A percentile compares a stretch with the other conserved stretches of the same genome.
These are phyloP conservation scores for Globodera rostochiensis DNA, from an alignment of 1,140 invertebrate genomes.

Conservation along the genomic window DNA sequence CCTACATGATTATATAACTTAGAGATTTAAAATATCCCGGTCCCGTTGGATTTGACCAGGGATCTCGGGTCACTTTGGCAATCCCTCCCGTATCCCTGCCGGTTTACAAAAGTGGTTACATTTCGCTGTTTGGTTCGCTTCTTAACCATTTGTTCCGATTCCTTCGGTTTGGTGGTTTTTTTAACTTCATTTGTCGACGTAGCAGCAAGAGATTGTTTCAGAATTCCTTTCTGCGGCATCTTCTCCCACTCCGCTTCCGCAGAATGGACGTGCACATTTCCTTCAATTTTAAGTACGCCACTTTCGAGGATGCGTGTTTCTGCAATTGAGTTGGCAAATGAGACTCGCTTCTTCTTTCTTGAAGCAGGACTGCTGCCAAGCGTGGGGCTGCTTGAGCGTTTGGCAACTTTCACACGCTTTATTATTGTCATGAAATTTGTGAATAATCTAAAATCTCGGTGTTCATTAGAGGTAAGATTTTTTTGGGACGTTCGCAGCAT, in stretches of 20 bases:
- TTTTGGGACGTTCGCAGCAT: no score
- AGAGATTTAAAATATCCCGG: no score
- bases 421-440: no score
- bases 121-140: no score
- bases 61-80: no score
- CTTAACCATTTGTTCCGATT: no score
- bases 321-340: conserved; percentile 44
- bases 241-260: not conserved
- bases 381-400: not conserved
- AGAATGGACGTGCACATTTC: not conserved
- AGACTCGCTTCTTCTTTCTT: conserved; percentile 41
- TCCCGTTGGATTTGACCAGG: no score
- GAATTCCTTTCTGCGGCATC: conserved; percentile 8
- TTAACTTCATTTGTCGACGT: conserved; percentile 28
- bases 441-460: no score
- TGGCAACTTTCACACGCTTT: not conserved
- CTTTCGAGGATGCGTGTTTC: conserved; percentile 37
- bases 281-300: not conserved
- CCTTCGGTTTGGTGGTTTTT: conserved; percentile 22
- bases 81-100: no score
- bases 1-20: no score
- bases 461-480: no score
- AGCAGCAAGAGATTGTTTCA: conserved; percentile 14
- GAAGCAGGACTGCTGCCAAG: not conserved
- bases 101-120: no score